Percentiles rank a stretch among this genome's conserved stretches.
These are phyloP conservation scores for Aspidiotus destructor DNA, from an alignment of 2,888 invertebrate species.

Conservation along the genomic window DNA sequence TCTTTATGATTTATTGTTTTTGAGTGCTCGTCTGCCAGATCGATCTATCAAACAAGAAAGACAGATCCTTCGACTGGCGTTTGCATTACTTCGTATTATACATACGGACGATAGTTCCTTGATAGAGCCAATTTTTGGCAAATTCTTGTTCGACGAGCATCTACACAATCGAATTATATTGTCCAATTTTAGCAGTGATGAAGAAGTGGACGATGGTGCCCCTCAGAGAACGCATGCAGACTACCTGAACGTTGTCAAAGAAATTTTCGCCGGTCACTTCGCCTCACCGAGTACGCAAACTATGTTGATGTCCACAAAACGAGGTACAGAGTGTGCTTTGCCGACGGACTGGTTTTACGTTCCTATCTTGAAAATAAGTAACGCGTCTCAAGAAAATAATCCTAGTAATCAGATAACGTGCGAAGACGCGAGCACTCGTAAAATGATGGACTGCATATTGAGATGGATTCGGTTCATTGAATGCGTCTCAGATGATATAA, in stretches of 20 bases:
- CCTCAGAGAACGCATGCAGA: too few species aligned
- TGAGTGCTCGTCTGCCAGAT: background rate
- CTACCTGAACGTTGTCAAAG: background rate
- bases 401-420: constrained; percentile 13
- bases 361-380: constrained; percentile 43
- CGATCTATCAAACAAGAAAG: constrained; percentile 2
- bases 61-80: constrained; percentile 16
- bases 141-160: constrained; percentile 18
- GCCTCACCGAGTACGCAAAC: background rate
- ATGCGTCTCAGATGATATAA: constrained; percentile 50
- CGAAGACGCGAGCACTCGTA: constrained; percentile 38
- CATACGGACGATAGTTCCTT: constrained; percentile 15
- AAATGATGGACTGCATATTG: constrained; percentile 45
- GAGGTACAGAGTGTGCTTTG: constrained; percentile 50
- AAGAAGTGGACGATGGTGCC: background rate
- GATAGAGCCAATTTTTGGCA: constrained; percentile 10
- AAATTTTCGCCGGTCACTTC: constrained; percentile 8
- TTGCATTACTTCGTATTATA: constrained; percentile 16
- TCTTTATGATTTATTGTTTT: constrained; percentile 17
- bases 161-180: constrained; percentile 15
- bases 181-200: constrained; percentile 10
- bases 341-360: constrained; percentile 73
- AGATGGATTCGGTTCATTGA: constrained; percentile 58
- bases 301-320: constrained; percentile 15
- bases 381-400: constrained; percentile 42